Conservation (phyloP, 2,113 vertebrate genomes). For the Alaudala cheleensis region DNA sequence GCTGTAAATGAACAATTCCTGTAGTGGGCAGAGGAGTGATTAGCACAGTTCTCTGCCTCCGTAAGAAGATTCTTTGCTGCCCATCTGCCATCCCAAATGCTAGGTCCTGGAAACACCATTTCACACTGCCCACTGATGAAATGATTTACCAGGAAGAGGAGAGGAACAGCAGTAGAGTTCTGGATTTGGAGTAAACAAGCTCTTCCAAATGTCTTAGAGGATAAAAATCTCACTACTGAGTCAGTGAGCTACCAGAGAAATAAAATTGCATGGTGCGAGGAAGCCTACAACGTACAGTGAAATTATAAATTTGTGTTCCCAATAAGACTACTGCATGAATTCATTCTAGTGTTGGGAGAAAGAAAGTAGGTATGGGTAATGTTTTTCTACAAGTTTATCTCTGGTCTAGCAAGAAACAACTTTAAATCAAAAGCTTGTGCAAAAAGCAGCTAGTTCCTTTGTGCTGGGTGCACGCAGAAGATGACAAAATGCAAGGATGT, state of each 20-base stretch:
- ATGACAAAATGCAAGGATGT: not conserved
- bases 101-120: constrained; percentile 44
- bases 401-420: not conserved
- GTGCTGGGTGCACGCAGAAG: accelerated
- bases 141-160: constrained; percentile 16
- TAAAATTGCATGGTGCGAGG: not conserved
- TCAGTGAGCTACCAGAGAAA: not conserved
- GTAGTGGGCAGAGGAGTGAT: constrained; percentile 47
- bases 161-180: not conserved
- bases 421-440: not conserved
- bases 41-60: constrained; percentile 39
- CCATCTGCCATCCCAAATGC: constrained; percentile 55
- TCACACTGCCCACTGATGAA: constrained; percentile 18
- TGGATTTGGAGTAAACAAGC: constrained; percentile 8
- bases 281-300: not conserved
- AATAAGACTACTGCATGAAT: not conserved
- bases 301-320: not conserved
- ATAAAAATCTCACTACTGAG: not conserved
- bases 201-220: not conserved
- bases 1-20: constrained; percentile 50
- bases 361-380: not conserved
- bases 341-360: not conserved
- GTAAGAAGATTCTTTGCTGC: not conserved
- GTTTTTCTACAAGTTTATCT: not conserved
- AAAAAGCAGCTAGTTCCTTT: not conserved